These are phyloP conservation scores for Cacatua alba DNA, from an alignment of 2,113 vertebrate genomes.

Conservation along the genomic window DNA sequence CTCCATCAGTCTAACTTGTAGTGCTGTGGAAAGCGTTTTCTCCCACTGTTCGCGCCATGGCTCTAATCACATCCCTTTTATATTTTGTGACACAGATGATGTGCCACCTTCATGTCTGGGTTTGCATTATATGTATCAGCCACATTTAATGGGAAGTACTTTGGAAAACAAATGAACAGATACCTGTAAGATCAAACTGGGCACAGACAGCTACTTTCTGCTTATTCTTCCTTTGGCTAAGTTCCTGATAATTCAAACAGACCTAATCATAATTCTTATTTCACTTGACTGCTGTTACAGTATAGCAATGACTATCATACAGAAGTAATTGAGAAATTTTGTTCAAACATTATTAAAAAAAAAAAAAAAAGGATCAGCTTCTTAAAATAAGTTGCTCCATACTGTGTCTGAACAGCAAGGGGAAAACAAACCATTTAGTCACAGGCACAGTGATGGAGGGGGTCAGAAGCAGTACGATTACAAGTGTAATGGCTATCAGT, in stretches of 20 bases:
- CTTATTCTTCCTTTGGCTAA: neutral
- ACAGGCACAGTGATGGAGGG: accelerated
- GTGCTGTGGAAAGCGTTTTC: neutral
- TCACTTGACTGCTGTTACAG: neutral
- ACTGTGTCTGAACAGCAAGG: neutral
- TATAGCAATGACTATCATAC: neutral
- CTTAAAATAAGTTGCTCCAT: neutral
- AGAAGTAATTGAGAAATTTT: neutral
- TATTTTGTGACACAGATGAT: neutral
- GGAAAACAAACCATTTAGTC: neutral
- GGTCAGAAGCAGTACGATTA: neutral
- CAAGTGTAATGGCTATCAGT: neutral
- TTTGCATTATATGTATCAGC: neutral
- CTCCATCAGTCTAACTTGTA: neutral
- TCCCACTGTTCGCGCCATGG: neutral
- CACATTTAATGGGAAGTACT: neutral
- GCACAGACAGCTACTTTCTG: neutral
- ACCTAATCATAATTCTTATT: neutral
- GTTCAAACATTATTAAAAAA: neutral
- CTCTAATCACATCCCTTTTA: neutral
- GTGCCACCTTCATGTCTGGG: neutral
- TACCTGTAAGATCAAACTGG: neutral
- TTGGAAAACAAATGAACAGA: neutral
- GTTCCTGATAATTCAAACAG: neutral
- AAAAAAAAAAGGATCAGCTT: neutral